Evolutionary conservation across 2,113 vertebrate genomes (phyloP), one percentile per base, ranked within the genome.

Genomic region (Synchiropus splendidus): DNA sequence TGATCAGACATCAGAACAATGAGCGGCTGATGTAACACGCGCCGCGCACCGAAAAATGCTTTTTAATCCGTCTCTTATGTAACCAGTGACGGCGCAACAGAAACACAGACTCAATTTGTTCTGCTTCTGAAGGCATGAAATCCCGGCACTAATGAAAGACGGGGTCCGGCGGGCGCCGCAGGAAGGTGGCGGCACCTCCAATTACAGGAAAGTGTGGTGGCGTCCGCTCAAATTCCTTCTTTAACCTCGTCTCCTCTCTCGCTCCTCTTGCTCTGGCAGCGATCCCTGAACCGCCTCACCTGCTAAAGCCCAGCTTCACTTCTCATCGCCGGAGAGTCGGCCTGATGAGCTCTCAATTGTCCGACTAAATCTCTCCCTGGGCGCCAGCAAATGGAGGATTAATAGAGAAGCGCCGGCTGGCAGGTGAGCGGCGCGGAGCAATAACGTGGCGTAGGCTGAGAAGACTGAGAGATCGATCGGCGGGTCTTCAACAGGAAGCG

Each of bases 101-200:
- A 83, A 77, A 55, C 46, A 76, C 54, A 39, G 58, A 57, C 67
- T 51, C 71, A 69, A 76, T 83, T 58, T 80, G 76, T 75, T 76
- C 57, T 73, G 35, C 58, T 79, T 60, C 65, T 51, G 18, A 74
- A 74, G 47, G 35, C 68, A 71, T 64, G 33, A 78, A 79, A 77
- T 70, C 55, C 52, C 69, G 71, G 76, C 57, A 42, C 55, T 74
- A 70, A 79, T 77, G 72, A 78, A 74, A 74, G 61, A 54, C 54
- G 48, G 50, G 61, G 68, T 59, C 66, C 64, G 45, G 50, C 52
- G 62, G 53, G 61, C 60, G 61, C 39, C 40, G 56, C 21, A 48
- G 43, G 45, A 64, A 27, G 21, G 21, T 31, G 51, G 54, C 53
- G 70, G 56, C 48, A 15, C 59, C 67, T 72, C 54, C 67, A 72